Percentiles rank a stretch among this genome's conserved stretches.
Conservation (phyloP, 2,888 invertebrate genomes). For the Elysia crispata region DNA sequence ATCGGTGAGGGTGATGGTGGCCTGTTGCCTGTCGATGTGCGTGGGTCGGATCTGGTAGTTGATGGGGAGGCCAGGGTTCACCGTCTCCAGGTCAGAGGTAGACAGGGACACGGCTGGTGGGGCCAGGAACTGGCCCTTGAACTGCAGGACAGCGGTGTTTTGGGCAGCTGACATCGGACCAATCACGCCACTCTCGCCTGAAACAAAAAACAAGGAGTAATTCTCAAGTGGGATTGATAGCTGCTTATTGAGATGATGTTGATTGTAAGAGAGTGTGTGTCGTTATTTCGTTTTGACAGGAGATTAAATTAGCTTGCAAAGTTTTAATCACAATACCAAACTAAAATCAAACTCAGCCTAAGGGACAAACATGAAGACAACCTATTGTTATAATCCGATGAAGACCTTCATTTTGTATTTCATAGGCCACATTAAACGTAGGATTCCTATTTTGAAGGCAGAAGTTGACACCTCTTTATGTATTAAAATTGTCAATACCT, state of each 20-base stretch:
- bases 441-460: too few relatives aligned
- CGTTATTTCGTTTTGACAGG: too few relatives aligned
- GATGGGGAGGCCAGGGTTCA: not conserved
- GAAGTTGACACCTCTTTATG: too few relatives aligned
- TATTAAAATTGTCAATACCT: too few relatives aligned
- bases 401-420: too few relatives aligned
- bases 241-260: too few relatives aligned
- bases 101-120: slow-evolving; percentile 6
- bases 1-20: not conserved
- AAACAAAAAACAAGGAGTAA: not conserved
- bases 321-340: not conserved
- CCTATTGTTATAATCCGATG: too few relatives aligned
- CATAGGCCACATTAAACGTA: too few relatives aligned
- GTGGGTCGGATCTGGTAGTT: slow-evolving; percentile 14
- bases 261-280: too few relatives aligned
- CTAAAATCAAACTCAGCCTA: not conserved
- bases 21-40: not conserved
- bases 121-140: slow-evolving; percentile 18
- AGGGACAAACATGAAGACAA: not conserved
- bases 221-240: too few relatives aligned
- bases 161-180: not conserved
- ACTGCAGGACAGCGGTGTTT: not conserved
- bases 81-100: not conserved
- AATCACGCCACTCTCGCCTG: slow-evolving; percentile 31
- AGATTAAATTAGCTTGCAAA: too few relatives aligned